Base-by-base conservation (phyloP, 2,797 vertebrate species). In the Gobio occitaniae region DNA sequence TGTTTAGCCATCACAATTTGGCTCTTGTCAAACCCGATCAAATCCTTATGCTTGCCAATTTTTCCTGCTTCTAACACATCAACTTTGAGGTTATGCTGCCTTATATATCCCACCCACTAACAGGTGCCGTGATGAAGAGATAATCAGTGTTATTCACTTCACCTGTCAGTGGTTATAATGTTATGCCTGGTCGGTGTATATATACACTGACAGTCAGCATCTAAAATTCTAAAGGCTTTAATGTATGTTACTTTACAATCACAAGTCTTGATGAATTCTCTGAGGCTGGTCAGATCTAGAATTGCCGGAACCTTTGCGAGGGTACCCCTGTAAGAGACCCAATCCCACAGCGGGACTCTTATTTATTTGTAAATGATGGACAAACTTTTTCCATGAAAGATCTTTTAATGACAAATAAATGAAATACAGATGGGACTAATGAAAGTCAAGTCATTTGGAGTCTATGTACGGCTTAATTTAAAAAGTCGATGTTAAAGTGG, bases 361-460 rank as follows among this genome's bases (percentile, higher is more conserved):
- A 44, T 25, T 78, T 63, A 47, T 63, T 63, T 19, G 56, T 29
- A 78, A 78, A 78, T 59, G 12, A 56, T 61, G 15, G 75, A 44
- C 36, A 44, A 15, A 47, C 7, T 29, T 63, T 78, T 78, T 44
- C 76, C 56, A 78, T 63, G 76, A 47, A 47, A 63, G n/a, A 29
- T 47, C 56, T 63, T 61, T 78, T 63, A 63, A 61, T 78, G 38
- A 44, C 56, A 63, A 61, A 61, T 15, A 66, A 79, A 79, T 79
- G 1, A 79, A 63, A 63, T 50, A 36, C 77, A 79, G 77, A 65
- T 66, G 61, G 10, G 36, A 25, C 36, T 61, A 25, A 17, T 44
- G 32, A 76, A 56, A 76, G 32, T n/a, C 17, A 44, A 16, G 36
- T 61, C 54, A 25, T 56, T 36, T 75, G 11, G 52, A 59, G 52